phyloP scores from a whole-genome alignment of 2,113 vertebrate genomes.

The Pangasianodon hypophthalmus region DNA sequence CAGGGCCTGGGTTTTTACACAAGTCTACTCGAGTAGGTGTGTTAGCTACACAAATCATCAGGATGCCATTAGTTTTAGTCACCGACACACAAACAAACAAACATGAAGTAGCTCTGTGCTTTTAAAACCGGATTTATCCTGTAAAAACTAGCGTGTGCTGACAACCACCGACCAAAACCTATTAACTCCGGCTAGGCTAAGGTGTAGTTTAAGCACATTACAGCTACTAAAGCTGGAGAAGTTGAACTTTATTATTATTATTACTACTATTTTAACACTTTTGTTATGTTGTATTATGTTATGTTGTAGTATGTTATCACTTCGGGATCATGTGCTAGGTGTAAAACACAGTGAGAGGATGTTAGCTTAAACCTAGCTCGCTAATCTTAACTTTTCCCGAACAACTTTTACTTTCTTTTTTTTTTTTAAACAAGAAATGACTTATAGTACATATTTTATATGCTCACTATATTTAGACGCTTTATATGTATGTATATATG shows the following conservation, averaged over 20 bases:
- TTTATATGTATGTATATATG: not conserved
- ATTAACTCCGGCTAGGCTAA: not conserved
- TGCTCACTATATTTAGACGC: too few relatives aligned
- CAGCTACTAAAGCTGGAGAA: accelerated
- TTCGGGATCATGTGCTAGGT: not conserved
- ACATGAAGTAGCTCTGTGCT: not conserved
- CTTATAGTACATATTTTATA: not conserved
- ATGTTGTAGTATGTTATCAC: not conserved
- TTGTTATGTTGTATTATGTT: not conserved
- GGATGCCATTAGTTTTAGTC: not conserved
- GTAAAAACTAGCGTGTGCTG: slow-evolving; percentile 20
- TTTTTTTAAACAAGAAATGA: not conserved
- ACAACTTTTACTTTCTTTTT: not conserved
- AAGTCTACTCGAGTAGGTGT: not conserved
- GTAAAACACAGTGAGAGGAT: not conserved
- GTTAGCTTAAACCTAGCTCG: slow-evolving; percentile 9
- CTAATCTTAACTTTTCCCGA: not conserved
- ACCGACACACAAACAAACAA: not conserved
- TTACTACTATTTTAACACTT: not conserved
- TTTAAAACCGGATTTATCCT: slow-evolving; percentile 32
- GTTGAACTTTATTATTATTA: not conserved
- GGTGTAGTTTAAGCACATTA: not conserved
- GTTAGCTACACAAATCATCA: not conserved
- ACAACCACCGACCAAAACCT: not conserved
- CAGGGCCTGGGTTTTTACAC: not conserved